A percentile compares a stretch with the other conserved stretches of the same genome.
Conservation (phyloP, 1,140 invertebrate species). For the Apis dorsata region DNA sequence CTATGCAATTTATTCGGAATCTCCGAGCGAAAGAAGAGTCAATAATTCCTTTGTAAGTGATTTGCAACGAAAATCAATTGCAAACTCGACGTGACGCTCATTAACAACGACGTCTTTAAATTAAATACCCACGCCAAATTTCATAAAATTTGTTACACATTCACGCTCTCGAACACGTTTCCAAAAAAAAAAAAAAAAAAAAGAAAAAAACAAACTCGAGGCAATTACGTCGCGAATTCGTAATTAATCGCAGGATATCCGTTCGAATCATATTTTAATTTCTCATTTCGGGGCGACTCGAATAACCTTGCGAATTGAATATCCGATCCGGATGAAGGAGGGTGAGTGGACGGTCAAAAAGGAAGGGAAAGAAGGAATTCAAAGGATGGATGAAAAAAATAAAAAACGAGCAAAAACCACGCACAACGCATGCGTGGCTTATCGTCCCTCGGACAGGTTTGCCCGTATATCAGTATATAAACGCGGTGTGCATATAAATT, state of each 20-base stretch:
- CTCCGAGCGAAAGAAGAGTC: no score
- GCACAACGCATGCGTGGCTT: constrained; percentile 39
- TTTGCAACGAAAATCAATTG: no score
- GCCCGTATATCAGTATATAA: constrained; percentile 50
- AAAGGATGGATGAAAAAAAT: not conserved
- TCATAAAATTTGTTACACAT: not conserved
- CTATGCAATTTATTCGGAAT: no score
- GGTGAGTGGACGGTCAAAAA: constrained; percentile 23
- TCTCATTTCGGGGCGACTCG: not conserved
- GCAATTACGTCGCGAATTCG: not conserved
- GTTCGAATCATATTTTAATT: constrained; percentile 47
- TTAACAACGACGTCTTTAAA: no score
- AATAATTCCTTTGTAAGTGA: no score
- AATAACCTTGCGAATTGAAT: constrained; percentile 49
- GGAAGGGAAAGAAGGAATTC: not conserved
- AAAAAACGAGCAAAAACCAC: not conserved
- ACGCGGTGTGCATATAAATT: constrained; percentile 56
- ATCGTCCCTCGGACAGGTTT: constrained; percentile 61
- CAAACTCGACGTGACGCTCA: no score
- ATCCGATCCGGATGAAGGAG: constrained; percentile 42
- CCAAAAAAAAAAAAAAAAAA: not conserved
- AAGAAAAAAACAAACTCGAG: not conserved
- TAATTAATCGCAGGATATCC: constrained; percentile 40
- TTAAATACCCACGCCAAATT: no score
- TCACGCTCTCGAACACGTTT: no score